Percentiles rank a stretch among this genome's conserved stretches.
Evolutionary conservation across 2,113 vertebrate species (phyloP).

Genomic region (Dicrurus megarhynchus): DNA sequence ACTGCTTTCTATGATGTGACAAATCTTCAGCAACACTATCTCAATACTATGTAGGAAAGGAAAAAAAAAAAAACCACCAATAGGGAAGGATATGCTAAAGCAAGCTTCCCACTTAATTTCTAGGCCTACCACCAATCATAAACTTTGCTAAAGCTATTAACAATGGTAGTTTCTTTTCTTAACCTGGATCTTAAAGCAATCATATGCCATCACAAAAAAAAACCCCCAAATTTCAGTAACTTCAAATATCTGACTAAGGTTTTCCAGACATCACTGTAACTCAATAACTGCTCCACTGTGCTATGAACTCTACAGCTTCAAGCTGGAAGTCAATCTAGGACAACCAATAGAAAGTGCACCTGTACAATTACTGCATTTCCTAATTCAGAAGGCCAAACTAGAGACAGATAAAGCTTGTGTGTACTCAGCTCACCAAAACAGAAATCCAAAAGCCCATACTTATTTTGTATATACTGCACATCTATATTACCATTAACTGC

Average conservation of each 20-base stretch:
- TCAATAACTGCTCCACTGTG: slow-evolving; percentile 69
- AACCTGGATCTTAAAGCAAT: slow-evolving; percentile 3
- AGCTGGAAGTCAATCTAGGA: slow-evolving; percentile 75
- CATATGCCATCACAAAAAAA: not conserved
- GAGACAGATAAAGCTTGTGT: slow-evolving; percentile 40
- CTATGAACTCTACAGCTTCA: slow-evolving; percentile 70
- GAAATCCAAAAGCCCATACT: not conserved
- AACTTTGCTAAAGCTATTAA: slow-evolving; percentile 7
- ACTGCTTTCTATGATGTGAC: not conserved
- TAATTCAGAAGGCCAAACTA: slow-evolving; percentile 63
- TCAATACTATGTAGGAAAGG: not conserved
- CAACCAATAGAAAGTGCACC: slow-evolving; percentile 77
- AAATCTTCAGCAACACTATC: slow-evolving; percentile 4
- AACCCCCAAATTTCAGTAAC: not conserved
- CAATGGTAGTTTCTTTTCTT: not conserved
- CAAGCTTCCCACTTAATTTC: slow-evolving; percentile 17
- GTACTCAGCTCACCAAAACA: slow-evolving; percentile 40
- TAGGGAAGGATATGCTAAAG: not conserved
- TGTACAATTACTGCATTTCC: slow-evolving; percentile 74
- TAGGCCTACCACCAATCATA: slow-evolving; percentile 8
- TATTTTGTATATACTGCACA: not conserved
- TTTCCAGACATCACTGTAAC: slow-evolving; percentile 65
- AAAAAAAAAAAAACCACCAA: not conserved
- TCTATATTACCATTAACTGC: not conserved
- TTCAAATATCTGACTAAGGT: slow-evolving; percentile 39